Conservation (phyloP, 1,140 invertebrate genomes). For the Pomacea maculata region DNA sequence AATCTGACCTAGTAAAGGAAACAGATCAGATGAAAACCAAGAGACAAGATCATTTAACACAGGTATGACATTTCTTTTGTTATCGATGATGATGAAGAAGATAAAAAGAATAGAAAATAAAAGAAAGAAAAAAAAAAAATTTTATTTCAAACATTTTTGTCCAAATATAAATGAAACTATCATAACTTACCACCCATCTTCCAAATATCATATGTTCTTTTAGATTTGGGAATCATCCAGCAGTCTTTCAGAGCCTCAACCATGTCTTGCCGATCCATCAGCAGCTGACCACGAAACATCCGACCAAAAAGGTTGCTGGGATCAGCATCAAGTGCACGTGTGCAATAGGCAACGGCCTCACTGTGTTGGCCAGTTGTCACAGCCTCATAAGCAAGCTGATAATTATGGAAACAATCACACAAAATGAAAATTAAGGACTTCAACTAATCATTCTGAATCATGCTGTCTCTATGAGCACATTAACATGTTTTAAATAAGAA, state of each 20-base stretch:
- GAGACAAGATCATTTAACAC: too few relatives aligned
- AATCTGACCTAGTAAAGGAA: conserved; percentile 46
- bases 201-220: conserved; percentile 51
- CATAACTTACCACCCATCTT: conserved; percentile 52
- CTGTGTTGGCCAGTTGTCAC: conserved; percentile 10
- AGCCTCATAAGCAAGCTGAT: conserved; percentile 23
- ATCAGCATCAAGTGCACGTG: conserved; percentile 42
- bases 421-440: too few relatives aligned
- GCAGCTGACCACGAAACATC: conserved; percentile 45
- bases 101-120: not conserved
- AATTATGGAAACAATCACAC: not conserved
- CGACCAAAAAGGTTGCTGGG: conserved; percentile 43
- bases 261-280: conserved; percentile 7
- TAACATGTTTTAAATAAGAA: too few relatives aligned
- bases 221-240: conserved; percentile 49
- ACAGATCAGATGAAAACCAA: not conserved
- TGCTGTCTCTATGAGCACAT: too few relatives aligned
- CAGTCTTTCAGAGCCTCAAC: conserved; percentile 45
- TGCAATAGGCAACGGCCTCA: conserved; percentile 40
- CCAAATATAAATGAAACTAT: not conserved
- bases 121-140: not conserved
- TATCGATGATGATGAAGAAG: not conserved
- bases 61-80: too few relatives aligned
- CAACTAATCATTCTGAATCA: too few relatives aligned
- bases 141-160: too few relatives aligned